Percentiles rank a stretch among this genome's conserved stretches.
phyloP scores from a whole-genome alignment of 2,888 invertebrate genomes.

The Brachyopa scutellaris region DNA sequence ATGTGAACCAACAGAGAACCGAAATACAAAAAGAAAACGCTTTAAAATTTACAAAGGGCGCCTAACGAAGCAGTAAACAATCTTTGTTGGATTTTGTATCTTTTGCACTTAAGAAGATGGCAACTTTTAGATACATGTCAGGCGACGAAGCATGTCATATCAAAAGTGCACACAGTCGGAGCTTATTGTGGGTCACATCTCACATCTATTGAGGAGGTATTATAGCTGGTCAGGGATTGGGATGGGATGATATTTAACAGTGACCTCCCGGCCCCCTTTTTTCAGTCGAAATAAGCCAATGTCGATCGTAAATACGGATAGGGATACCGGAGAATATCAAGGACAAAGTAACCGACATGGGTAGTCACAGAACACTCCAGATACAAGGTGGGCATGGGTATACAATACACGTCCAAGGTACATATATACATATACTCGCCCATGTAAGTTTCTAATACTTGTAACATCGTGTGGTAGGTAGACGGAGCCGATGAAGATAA shows the following conservation, averaged over 20 bases:
- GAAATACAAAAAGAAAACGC: slow-evolving; percentile 19
- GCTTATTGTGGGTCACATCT: slow-evolving; percentile 41
- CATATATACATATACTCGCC: no score
- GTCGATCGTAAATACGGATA: slow-evolving; percentile 65
- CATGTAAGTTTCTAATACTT: slow-evolving; percentile 32
- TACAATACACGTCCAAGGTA: no score
- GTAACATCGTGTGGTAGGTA: slow-evolving; percentile 9
- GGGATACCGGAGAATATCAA: slow-evolving; percentile 15
- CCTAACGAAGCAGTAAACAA: slow-evolving; percentile 70
- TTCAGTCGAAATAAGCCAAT: slow-evolving; percentile 60
- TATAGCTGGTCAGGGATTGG: not conserved
- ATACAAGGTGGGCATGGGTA: slow-evolving; percentile 33
- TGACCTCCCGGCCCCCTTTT: no score
- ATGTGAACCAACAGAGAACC: not conserved
- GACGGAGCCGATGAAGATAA: slow-evolving; percentile 19
- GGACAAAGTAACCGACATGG: slow-evolving; percentile 55
- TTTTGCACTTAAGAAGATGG: slow-evolving; percentile 58
- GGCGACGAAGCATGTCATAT: slow-evolving; percentile 47
- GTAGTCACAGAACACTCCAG: slow-evolving; percentile 41
- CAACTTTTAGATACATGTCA: slow-evolving; percentile 50
- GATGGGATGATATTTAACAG: slow-evolving; percentile 13
- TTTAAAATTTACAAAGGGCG: slow-evolving; percentile 62
- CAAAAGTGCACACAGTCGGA: slow-evolving; percentile 35
- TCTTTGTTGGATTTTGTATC: slow-evolving; percentile 61
- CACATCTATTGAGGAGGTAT: not conserved